Percentiles rank a stretch among this genome's conserved stretches.
phyloP scores from a whole-genome alignment of 2,113 vertebrate genomes.

The Nothocercus julius region DNA sequence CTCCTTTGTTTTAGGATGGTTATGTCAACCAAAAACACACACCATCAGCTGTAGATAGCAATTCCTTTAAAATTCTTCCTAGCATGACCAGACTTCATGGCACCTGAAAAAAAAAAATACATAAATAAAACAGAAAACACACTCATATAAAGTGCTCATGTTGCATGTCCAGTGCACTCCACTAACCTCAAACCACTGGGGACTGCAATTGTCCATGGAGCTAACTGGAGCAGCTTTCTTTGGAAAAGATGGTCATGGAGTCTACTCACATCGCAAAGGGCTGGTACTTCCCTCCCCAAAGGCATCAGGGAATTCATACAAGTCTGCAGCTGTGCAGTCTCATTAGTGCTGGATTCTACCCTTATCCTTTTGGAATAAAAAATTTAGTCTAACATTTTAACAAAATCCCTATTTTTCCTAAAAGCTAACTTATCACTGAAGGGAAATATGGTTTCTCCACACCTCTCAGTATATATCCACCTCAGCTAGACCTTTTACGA shows the following conservation, averaged over 20 bases:
- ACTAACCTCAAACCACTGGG: background rate
- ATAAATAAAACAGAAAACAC: background rate
- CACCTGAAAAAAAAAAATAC: background rate
- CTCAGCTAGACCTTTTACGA: background rate
- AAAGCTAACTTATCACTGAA: background rate
- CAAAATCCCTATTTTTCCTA: background rate
- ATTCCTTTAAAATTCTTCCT: background rate
- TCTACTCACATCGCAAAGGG: background rate
- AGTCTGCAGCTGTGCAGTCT: background rate
- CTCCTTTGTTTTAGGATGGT: background rate
- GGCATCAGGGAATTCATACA: background rate
- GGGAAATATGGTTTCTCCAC: background rate
- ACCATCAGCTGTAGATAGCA: background rate
- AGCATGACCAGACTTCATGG: background rate
- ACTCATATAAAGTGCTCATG: background rate
- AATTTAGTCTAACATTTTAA: background rate
- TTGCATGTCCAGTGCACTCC: background rate
- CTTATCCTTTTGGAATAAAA: background rate
- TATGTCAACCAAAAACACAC: background rate
- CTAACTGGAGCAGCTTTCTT: background rate
- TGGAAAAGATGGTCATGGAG: background rate
- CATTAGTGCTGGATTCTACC: background rate
- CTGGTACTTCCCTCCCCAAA: background rate
- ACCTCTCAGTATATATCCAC: background rate
- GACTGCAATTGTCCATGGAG: background rate